These are phyloP conservation scores for Acrobasis repandana DNA, from an alignment of 2,888 invertebrate genomes.

Conservation along the genomic window DNA sequence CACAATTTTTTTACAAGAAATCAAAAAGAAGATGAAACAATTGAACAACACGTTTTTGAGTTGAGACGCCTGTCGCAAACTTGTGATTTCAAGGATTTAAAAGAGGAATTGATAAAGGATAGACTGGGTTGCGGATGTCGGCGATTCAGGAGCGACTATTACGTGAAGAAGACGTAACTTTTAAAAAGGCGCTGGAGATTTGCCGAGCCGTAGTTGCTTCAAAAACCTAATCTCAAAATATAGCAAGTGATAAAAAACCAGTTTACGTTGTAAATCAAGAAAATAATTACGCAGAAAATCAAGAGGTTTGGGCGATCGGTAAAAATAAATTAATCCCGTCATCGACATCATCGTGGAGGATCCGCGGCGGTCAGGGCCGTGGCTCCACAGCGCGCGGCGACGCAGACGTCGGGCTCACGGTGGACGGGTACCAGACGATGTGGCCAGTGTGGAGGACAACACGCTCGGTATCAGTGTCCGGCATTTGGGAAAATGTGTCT, in stretches of 20 bases:
- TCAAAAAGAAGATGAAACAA: too few species aligned
- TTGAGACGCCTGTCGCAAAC: conserved; percentile 31
- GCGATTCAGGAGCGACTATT: conserved; percentile 11
- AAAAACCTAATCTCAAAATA: too few species aligned
- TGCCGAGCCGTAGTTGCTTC: too few species aligned
- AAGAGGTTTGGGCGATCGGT: too few species aligned
- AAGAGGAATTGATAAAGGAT: conserved; percentile 31
- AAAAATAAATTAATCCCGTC: too few species aligned
- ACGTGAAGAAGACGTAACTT: neutral
- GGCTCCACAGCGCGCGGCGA: conserved; percentile 28
- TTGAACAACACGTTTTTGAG: neutral
- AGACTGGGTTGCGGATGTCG: conserved; percentile 28
- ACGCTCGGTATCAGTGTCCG: conserved; percentile 29
- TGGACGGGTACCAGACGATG: conserved; percentile 18
- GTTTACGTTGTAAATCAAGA: too few species aligned
- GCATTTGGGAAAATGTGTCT: conserved; percentile 30
- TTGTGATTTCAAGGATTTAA: conserved; percentile 34
- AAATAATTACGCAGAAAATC: too few species aligned
- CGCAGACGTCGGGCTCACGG: conserved; percentile 29
- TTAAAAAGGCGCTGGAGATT: too few species aligned
- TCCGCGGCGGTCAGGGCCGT: conserved; percentile 21
- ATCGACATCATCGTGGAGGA: too few species aligned
- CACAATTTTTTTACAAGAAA: neutral
- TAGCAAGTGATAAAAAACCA: too few species aligned
- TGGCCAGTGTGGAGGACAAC: conserved; percentile 24